Base-by-base conservation (phyloP, 2,888 invertebrate species). In the Argynnis bischoffii region DNA sequence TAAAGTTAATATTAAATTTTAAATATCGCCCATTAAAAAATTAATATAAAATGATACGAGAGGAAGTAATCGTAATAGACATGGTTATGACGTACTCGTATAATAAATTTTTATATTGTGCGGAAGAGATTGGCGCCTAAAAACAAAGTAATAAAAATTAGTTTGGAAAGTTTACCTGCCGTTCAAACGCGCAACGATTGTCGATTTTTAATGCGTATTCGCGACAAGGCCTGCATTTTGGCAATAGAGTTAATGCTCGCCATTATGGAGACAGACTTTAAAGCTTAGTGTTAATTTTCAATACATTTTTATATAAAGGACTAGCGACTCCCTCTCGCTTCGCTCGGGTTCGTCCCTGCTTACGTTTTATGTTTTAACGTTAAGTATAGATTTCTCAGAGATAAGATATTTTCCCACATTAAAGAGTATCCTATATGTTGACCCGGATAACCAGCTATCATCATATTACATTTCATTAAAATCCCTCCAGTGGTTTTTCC, bases 151-250 rank as follows among this genome's bases (percentile, higher is more conserved):
- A 56, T 56, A 41, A 65, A 59, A 67, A 66, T 55, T 55, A 53
- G 31, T 53, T 66, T 68, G 64, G 64, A 18, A 73, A 67, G 68
- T 66, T 71, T 73, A 66, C 69, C 47, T 47, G 79, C 85, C 69
- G 74, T 64, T 15, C 6, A 70, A 72, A 79, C 76, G 83, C 66
- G 78, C 82, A 80, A 69, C 61, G 69, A 67, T 67, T 70, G 72
- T 71, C 67, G 70, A 74, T 73, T 74, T 74, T 74, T 84, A 86
- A 87, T 84, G 84, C 81, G 81, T 83, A 78, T 70, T 80, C 72
- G 77, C 81, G 80, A 82, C 81, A 80, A 79, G 76, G 74, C 76
- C 79, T 84, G 85, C 83, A 87, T 85, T 87, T 89, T 88, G 87
- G 85, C 84, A 86, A 89, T 86, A 84, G 83, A 80, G 86, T 69